Base-by-base conservation (phyloP, 2,888 invertebrate genomes). In the Podabrus alpinus region DNA sequence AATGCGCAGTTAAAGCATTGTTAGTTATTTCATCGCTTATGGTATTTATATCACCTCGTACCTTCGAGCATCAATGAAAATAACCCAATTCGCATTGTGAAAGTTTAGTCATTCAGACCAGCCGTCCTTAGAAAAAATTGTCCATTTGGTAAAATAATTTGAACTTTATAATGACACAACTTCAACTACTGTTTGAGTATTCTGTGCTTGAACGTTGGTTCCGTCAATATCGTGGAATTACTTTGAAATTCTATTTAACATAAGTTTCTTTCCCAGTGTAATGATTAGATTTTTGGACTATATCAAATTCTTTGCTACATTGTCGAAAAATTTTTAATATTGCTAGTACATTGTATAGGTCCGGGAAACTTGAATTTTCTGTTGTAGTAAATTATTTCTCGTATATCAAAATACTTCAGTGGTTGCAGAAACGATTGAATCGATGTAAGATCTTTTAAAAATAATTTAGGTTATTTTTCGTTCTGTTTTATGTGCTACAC, bases 401-500 rank as follows among this genome's bases (percentile, higher is more conserved):
- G 29, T 29, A 29, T 29, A 29, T 29, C 29, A 29, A 29, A 29
- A 29, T 29, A 29, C 13, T 29, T n/a, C 13, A 13, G 29, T n/a
- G 29, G 13, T 29, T 13, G 29, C 29, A 29, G 13, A 29, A 29
- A 29, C 29, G 29, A n/a, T 4, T 5, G 29, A 29, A 29, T 13
- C 29, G 29, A 29, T 29, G 29, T 29, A 29, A 29, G 29, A 29
- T 29, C 29, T 29, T 29, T 62, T 62, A 62, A 62, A 62, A 62
- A 16, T 62, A 62, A 62, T 62, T 62, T 62, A 62, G 62, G 17
- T 62, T 62, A 62, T 62, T 62, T 62, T 62, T 62, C 62, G 16
- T 62, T 62, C 62, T 62, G 62, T 62, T 62, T 62, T 62, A 62
- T 62, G 62, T 62, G n/a, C 19, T 62, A 62, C 19, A 62, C 62